These are phyloP conservation scores for Andrena cerasifolii DNA, from an alignment of 1,140 invertebrate genomes.

Conservation along the genomic window DNA sequence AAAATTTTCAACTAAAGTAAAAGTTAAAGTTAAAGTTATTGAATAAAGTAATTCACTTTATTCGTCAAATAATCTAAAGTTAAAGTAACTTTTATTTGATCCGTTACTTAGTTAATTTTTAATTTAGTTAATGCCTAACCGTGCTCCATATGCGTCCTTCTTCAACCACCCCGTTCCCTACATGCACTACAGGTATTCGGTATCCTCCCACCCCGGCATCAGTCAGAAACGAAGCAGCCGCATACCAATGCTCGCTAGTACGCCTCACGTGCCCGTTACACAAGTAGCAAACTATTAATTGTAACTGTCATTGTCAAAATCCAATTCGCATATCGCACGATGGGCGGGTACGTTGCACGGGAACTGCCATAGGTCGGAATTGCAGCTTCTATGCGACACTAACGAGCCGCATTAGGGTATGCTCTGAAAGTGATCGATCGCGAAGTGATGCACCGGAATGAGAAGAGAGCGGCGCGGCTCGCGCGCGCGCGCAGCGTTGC, in stretches of 20 bases:
- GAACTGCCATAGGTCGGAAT: conserved; percentile 16
- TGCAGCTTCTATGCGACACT: conserved; percentile 55
- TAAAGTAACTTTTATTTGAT: no score
- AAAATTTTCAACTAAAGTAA: no score
- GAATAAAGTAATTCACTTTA: no score
- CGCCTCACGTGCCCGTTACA: background rate
- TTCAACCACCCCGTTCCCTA: no score
- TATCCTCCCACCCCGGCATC: conserved; percentile 26
- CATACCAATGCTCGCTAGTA: background rate
- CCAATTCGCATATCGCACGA: conserved; percentile 37
- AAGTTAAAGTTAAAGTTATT: no score
- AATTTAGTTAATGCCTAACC: no score
- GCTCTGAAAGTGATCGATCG: conserved; percentile 37
- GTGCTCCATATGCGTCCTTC: no score
- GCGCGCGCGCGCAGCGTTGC: conserved; percentile 23
- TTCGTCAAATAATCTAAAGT: no score
- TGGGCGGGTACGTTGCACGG: background rate
- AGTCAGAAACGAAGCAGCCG: background rate
- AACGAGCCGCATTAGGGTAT: conserved; percentile 51
- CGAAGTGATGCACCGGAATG: conserved; percentile 38
- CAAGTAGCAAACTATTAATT: conserved; percentile 33
- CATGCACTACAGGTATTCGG: no score
- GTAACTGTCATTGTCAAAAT: conserved; percentile 38
- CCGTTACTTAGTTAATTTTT: no score
- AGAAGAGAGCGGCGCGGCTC: conserved; percentile 37